Evolutionary conservation across 1,140 invertebrate genomes (phyloP).

Genomic region (Lordiphosa clarofinis): DNA sequence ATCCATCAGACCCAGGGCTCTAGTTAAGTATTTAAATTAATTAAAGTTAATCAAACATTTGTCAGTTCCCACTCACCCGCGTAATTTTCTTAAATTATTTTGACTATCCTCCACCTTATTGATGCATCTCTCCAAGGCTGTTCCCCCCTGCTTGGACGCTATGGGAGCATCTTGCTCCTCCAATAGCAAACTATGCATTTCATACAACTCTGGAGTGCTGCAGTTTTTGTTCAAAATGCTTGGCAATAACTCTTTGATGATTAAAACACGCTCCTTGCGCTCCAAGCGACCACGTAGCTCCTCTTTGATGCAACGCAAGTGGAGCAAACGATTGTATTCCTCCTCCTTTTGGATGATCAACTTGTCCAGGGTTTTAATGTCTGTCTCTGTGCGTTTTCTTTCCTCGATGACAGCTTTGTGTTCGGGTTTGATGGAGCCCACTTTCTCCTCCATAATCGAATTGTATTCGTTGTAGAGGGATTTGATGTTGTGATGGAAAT

Average conservation of each 20-base stretch:
- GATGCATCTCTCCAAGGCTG: conserved; percentile 30
- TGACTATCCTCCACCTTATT: conserved; percentile 27
- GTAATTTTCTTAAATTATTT: conserved; percentile 24
- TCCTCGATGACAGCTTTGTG: conserved; percentile 19
- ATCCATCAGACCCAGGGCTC: conserved; percentile 26
- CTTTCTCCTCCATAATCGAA: conserved; percentile 30
- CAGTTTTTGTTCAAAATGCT: conserved; percentile 29
- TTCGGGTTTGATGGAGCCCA: conserved; percentile 24
- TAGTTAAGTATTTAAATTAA: not conserved
- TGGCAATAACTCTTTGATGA: conserved; percentile 43
- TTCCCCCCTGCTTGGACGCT: not conserved
- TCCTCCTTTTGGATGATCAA: conserved; percentile 47
- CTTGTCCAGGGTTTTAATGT: conserved; percentile 37
- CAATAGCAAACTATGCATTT: conserved; percentile 35
- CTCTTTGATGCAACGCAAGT: conserved; percentile 42
- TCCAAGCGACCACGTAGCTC: conserved; percentile 39
- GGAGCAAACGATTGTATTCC: conserved; percentile 50
- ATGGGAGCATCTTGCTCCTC: conserved; percentile 25
- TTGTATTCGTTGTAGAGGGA: conserved; percentile 37
- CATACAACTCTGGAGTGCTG: conserved; percentile 37
- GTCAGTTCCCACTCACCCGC: conserved; percentile 20
- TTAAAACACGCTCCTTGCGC: conserved; percentile 31
- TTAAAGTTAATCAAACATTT: too few relatives aligned
- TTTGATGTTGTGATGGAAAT: conserved; percentile 46
- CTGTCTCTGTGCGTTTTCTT: conserved; percentile 31